Percentiles rank a stretch among this genome's conserved stretches.
These are phyloP conservation scores for Herpailurus yagouaroundi DNA, from an alignment of 2,113 vertebrate species.

Conservation along the genomic window DNA sequence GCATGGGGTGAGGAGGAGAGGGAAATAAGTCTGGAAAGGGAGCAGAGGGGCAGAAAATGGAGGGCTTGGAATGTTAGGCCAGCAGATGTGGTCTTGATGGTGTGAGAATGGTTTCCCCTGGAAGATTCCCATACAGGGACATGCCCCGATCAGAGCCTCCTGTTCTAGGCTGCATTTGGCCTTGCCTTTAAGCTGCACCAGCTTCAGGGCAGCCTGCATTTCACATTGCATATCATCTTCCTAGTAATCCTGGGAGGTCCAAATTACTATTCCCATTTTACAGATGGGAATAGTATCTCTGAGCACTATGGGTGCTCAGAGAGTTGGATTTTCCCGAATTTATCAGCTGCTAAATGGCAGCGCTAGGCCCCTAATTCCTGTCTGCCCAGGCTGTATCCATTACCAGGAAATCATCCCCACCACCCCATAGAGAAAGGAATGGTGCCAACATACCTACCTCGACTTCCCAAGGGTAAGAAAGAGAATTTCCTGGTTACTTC, in stretches of 20 bases:
- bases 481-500: not conserved
- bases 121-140: not conserved
- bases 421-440: not conserved
- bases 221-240: not conserved
- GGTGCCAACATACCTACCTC: not conserved
- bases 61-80: not conserved
- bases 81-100: not conserved
- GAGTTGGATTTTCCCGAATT: not conserved
- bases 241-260: not conserved
- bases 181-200: not conserved
- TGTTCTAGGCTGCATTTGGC: not conserved
- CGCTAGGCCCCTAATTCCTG: not conserved
- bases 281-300: too few relatives aligned
- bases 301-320: not conserved
- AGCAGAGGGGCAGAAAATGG: too few relatives aligned
- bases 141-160: not conserved
- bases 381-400: not conserved
- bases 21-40: not conserved
- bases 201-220: too few relatives aligned
- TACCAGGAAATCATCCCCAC: not conserved
- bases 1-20: not conserved
- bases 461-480: not conserved
- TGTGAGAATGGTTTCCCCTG: not conserved
- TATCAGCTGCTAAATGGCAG: not conserved
- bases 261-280: not conserved